Evolutionary conservation across 2,888 invertebrate genomes (phyloP), one percentile per base, ranked within the genome.

Genomic region (Timema cristinae): DNA sequence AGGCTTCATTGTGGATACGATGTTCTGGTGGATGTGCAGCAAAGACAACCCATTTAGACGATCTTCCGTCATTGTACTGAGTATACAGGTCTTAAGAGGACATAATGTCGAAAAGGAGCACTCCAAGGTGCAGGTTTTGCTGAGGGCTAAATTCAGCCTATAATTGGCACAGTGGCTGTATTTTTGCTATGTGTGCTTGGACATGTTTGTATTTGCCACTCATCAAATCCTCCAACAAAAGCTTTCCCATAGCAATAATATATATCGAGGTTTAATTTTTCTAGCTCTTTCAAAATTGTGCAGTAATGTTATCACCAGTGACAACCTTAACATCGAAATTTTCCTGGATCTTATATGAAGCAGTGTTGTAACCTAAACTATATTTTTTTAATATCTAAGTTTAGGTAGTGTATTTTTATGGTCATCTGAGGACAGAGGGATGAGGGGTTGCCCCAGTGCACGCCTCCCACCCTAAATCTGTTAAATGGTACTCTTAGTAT

Each of bases 271-370:
- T 63, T 63, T 15, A 32, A 32, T 47, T 13, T 63, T 8, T 63
- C 63, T 32, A 47, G 48, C 63, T 63, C 63, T 47, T 63, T 32
- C 63, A 63, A 63, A 32, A 63, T 32, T 63, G 63, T 63, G 63
- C 47, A 63, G 47, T 48, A 47, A 63, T 63, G 63, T 63, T 63
- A 47, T 47, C 63, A 9, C 63, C 63, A 32, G 63, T 11, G 63
- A 47, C 63, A 63, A 16, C 63, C 5, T 47, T 48, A 63, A 63
- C 47, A 47, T 6, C 63, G 7, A 63, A 63, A 47, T 16, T 32
- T 32, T 63, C 63, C 9, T 63, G 63, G 63, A 63, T 63, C 7
- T 63, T 48, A 63, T 63, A 6, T 15, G 63, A 15, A 63, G 32
- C 48, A 32, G 47, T 5, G 63, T 32, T 13, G 9, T 11, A 63